Evolutionary conservation across 2,797 vertebrate genomes (phyloP).

Genomic region (Ptychadena robeensis): DNA sequence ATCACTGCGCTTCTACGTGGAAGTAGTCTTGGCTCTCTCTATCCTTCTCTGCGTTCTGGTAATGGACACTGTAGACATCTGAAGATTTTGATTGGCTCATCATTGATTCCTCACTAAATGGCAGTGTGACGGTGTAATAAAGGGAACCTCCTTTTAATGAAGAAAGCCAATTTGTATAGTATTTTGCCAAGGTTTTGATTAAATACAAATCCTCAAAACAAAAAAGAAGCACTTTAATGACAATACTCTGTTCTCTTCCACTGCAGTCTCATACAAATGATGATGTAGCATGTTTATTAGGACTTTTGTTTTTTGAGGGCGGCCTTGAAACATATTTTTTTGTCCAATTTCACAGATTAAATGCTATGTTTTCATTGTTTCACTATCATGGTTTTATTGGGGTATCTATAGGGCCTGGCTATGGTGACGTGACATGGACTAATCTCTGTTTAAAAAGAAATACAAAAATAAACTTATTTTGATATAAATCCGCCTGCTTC

Average conservation of each 20-base stretch:
- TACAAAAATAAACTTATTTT: conserved; percentile 58
- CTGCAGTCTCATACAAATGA: conserved; percentile 16
- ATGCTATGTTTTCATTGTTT: conserved; percentile 59
- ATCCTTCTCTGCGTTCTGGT: conserved; percentile 71
- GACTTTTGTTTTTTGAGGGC: conserved; percentile 33
- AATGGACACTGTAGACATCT: conserved; percentile 72
- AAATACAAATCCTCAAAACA: conserved; percentile 66
- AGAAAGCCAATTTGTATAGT: conserved; percentile 72
- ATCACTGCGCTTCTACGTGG: conserved; percentile 65
- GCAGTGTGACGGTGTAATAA: conserved; percentile 76
- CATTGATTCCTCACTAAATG: conserved; percentile 73
- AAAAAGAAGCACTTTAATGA: conserved; percentile 50
- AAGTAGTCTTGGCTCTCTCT: conserved; percentile 67
- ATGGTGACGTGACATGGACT: conserved; percentile 59
- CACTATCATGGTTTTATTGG: conserved; percentile 68
- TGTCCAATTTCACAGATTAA: conserved; percentile 31
- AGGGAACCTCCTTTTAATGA: conserved; percentile 76
- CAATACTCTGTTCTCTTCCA: not conserved
- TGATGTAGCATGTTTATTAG: conserved; percentile 45
- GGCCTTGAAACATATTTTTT: conserved; percentile 37
- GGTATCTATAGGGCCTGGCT: conserved; percentile 63
- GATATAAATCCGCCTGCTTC: conserved; percentile 23
- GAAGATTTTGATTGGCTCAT: conserved; percentile 66
- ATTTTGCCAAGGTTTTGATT: conserved; percentile 76
- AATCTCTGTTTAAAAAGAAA: conserved; percentile 46